A percentile compares a stretch with the other conserved stretches of the same genome.
Evolutionary conservation across 2,797 vertebrate genomes (phyloP).

Genomic region (Decapterus maruadsi): DNA sequence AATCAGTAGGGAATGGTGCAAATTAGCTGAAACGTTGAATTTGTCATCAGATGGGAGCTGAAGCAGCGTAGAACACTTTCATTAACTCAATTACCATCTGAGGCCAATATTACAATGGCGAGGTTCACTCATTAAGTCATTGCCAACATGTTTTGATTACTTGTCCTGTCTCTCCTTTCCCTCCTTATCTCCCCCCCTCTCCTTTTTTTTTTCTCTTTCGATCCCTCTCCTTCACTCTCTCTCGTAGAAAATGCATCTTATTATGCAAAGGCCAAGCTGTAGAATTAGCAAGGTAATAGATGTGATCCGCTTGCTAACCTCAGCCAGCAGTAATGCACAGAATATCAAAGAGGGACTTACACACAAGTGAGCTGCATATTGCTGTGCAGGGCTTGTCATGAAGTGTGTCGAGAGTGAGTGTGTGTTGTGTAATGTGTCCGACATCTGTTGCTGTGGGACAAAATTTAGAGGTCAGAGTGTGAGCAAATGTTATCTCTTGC

Average conservation of each 20-base stretch:
- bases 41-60: constrained; percentile 47
- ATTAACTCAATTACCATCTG: constrained; percentile 69
- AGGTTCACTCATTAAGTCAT: constrained; percentile 76
- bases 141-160: constrained; percentile 78
- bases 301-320: constrained; percentile 82
- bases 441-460: constrained; percentile 53
- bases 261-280: constrained; percentile 82
- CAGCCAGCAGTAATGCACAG: constrained; percentile 68
- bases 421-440: constrained; percentile 38
- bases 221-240: constrained; percentile 29
- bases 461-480: constrained; percentile 24
- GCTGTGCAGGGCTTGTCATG: constrained; percentile 57
- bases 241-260: constrained; percentile 73
- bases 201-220: neutral
- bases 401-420: constrained; percentile 14
- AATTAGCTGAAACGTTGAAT: constrained; percentile 48
- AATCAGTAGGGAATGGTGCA: constrained; percentile 22
- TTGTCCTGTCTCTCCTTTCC: constrained; percentile 58
- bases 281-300: constrained; percentile 83
- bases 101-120: constrained; percentile 60
- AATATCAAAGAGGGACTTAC: constrained; percentile 76
- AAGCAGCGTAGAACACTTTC: constrained; percentile 54
- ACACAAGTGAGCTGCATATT: constrained; percentile 52
- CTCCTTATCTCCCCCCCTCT: constrained; percentile 35
- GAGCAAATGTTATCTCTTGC: constrained; percentile 14